Evolutionary conservation across 2,888 invertebrate species (phyloP).

Genomic region (Caenorhabditis sinica): DNA sequence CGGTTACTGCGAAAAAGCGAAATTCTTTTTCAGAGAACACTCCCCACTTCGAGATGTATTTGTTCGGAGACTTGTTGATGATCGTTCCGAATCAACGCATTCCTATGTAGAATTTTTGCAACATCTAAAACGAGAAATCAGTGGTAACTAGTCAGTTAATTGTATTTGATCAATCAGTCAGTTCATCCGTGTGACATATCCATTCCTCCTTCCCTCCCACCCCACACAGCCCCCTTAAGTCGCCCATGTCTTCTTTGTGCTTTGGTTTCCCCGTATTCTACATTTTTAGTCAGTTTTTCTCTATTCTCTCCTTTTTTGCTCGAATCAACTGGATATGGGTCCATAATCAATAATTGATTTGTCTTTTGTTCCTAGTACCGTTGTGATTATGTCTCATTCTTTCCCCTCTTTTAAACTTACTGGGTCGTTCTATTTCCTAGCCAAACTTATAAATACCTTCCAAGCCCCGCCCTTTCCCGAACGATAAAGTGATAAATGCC

Average conservation of each 20-base stretch:
- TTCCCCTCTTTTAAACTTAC: background rate
- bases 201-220: slow-evolving; percentile 23
- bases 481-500: slow-evolving; percentile 51
- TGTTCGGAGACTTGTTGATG: slow-evolving; percentile 93
- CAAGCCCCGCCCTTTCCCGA: background rate
- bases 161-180: background rate
- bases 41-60: slow-evolving; percentile 91
- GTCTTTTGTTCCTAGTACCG: slow-evolving; percentile 25
- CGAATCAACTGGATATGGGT: slow-evolving; percentile 63
- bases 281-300: slow-evolving; percentile 6
- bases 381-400: slow-evolving; percentile 46
- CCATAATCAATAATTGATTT: slow-evolving; percentile 33
- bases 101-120: slow-evolving; percentile 99
- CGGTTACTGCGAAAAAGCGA: background rate
- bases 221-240: slow-evolving; percentile 1
- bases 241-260: slow-evolving; percentile 20
- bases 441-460: slow-evolving; percentile 5
- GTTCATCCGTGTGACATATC: slow-evolving; percentile 53
- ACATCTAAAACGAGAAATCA: slow-evolving; percentile 86
- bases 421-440: slow-evolving; percentile 23
- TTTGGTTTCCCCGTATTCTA: slow-evolving; percentile 25
- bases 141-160: slow-evolving; percentile 35
- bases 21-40: slow-evolving; percentile 89
- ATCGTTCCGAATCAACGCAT: slow-evolving; percentile 94
- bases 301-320: slow-evolving; percentile 34